phyloP scores from a whole-genome alignment of 2,797 vertebrate genomes.

The Eidolon dupreanum region DNA sequence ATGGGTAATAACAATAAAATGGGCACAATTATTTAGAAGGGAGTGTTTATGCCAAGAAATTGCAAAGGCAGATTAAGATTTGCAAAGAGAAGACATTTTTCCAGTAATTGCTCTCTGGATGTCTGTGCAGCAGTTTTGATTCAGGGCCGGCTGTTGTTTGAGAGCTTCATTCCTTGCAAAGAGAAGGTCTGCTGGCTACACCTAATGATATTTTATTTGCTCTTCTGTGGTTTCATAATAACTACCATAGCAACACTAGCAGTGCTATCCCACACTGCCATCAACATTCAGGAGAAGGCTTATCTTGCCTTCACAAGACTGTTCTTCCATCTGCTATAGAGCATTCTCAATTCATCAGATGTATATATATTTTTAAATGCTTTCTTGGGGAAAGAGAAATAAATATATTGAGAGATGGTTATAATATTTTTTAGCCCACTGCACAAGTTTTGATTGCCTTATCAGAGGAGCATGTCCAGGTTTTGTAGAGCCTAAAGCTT shows the following conservation, averaged over 20 bases:
- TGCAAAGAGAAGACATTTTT: not conserved
- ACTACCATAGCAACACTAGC: constrained; percentile 56
- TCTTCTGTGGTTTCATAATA: constrained; percentile 27
- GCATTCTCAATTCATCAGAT: constrained; percentile 10
- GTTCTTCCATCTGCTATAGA: not conserved
- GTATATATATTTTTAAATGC: not conserved
- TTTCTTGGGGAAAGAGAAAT: constrained; percentile 27
- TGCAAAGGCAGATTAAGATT: constrained; percentile 41
- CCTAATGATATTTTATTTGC: constrained; percentile 49
- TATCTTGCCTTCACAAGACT: not conserved
- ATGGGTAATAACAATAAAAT: constrained; percentile 54
- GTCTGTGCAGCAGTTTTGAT: not conserved
- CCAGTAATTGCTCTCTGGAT: not conserved
- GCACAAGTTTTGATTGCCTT: not conserved
- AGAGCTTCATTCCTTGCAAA: not conserved
- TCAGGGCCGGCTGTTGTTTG: not conserved
- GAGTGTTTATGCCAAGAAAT: constrained; percentile 45
- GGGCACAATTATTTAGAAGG: constrained; percentile 47
- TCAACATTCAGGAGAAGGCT: not conserved
- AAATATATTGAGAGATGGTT: constrained; percentile 15
- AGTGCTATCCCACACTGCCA: not conserved
- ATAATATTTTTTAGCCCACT: constrained; percentile 30
- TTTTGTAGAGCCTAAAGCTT: not conserved
- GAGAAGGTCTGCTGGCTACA: not conserved
- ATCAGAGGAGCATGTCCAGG: not conserved